These are phyloP conservation scores for Hemitrygon akajei DNA, from an alignment of 2,797 vertebrate species.

Conservation along the genomic window DNA sequence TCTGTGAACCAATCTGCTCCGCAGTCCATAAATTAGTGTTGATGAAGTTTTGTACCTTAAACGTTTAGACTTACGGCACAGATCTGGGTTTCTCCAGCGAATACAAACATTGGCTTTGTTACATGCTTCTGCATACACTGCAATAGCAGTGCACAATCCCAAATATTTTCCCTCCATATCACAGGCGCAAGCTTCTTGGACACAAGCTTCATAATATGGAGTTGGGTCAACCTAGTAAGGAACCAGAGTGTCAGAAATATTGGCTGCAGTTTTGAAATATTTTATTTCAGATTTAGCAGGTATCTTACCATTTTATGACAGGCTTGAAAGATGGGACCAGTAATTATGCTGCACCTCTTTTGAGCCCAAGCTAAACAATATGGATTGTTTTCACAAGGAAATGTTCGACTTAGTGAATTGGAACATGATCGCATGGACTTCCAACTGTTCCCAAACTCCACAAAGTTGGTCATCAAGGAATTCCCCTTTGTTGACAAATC, in stretches of 20 bases:
- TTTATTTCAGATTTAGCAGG: not conserved
- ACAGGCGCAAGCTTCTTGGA: constrained; percentile 30
- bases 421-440: not conserved
- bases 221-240: constrained; percentile 23
- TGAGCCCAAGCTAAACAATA: constrained; percentile 31
- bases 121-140: constrained; percentile 33
- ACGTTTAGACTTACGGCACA: constrained; percentile 27
- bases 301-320: constrained; percentile 5
- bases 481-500: constrained; percentile 22
- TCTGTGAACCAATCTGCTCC: not conserved
- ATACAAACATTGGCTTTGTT: constrained; percentile 31
- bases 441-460: constrained; percentile 35
- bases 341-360: constrained; percentile 5
- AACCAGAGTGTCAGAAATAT: not conserved
- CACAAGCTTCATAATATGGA: constrained; percentile 29
- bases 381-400: constrained; percentile 26
- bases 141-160: constrained; percentile 28
- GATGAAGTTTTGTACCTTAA: not conserved
- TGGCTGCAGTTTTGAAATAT: not conserved
- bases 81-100: constrained; percentile 23
- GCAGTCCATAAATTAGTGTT: not conserved
- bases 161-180: constrained; percentile 8
- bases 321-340: not conserved
- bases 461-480: not conserved
- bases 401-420: not conserved